These are phyloP conservation scores for Agrotis clavis DNA, from an alignment of 2,888 invertebrate genomes.

Conservation along the genomic window DNA sequence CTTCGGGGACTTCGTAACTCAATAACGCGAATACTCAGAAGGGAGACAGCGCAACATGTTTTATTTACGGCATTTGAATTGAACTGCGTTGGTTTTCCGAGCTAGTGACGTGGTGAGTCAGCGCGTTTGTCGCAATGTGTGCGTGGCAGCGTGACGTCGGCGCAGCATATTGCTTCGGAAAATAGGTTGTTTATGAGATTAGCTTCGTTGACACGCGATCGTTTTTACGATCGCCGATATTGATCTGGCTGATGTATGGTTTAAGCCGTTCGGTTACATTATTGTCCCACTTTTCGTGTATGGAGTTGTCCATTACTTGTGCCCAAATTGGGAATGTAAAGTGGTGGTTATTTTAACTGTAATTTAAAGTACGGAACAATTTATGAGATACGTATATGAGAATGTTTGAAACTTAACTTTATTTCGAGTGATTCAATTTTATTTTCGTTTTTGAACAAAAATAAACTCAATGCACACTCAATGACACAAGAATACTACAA, in stretches of 20 bases:
- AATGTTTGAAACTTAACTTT: neutral
- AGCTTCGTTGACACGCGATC: slow-evolving; percentile 75
- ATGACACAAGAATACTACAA: too few relatives aligned
- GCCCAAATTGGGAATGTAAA: slow-evolving; percentile 7
- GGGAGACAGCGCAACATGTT: slow-evolving; percentile 88
- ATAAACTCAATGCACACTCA: too few relatives aligned
- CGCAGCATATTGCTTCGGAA: slow-evolving; percentile 72
- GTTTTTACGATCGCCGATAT: slow-evolving; percentile 55
- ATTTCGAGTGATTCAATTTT: neutral
- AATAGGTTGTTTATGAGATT: slow-evolving; percentile 73
- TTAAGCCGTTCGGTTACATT: slow-evolving; percentile 27
- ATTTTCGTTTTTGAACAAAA: neutral
- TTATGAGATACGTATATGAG: neutral
- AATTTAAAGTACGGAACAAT: slow-evolving; percentile 1
- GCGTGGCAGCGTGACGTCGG: slow-evolving; percentile 78
- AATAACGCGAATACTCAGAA: slow-evolving; percentile 88
- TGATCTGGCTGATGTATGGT: slow-evolving; percentile 47
- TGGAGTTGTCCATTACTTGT: slow-evolving; percentile 21
- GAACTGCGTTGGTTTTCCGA: slow-evolving; percentile 83
- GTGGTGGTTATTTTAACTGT: neutral
- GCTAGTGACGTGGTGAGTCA: slow-evolving; percentile 74
- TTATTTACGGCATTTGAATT: slow-evolving; percentile 90
- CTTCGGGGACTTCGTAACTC: slow-evolving; percentile 90
- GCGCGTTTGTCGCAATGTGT: slow-evolving; percentile 76
- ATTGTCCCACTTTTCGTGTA: slow-evolving; percentile 35